Conservation (phyloP, 2,888 invertebrate genomes). For the Phrixothrix hirtus region DNA sequence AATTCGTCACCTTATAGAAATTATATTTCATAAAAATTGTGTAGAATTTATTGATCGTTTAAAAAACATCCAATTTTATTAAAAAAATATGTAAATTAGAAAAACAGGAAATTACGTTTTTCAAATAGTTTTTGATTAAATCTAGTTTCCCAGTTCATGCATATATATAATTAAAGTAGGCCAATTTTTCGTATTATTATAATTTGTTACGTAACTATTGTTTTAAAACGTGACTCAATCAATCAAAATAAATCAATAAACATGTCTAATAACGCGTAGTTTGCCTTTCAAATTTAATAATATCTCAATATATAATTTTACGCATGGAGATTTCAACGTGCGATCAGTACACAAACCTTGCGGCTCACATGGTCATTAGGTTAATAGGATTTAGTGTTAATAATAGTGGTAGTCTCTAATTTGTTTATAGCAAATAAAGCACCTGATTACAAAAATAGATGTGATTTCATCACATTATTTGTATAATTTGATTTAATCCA, state of each 20-base stretch:
- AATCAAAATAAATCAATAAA: constrained; percentile 1
- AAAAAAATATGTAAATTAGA: too few relatives aligned
- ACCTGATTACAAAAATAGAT: constrained; percentile 17
- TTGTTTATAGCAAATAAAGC: constrained; percentile 6
- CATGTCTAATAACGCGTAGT: constrained; percentile 11
- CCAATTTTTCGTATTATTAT: neutral
- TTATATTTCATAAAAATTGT: too few relatives aligned
- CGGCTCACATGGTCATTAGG: constrained; percentile 8
- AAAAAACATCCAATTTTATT: too few relatives aligned
- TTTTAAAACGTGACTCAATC: constrained; percentile 4
- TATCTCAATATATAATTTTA: neutral
- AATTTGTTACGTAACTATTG: constrained; percentile 1
- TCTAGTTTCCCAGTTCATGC: too few relatives aligned
- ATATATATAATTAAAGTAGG: too few relatives aligned
- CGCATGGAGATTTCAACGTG: constrained; percentile 13
- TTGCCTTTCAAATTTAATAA: neutral
- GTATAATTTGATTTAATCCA: neutral
- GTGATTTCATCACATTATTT: constrained; percentile 18
- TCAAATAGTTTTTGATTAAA: too few relatives aligned
- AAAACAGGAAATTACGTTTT: too few relatives aligned
- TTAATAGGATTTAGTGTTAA: constrained; percentile 9
- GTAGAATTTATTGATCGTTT: too few relatives aligned
- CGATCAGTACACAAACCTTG: constrained; percentile 12
- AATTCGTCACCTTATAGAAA: too few relatives aligned
- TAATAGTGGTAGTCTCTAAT: constrained; percentile 2